Evolutionary conservation across 2,797 vertebrate species (phyloP), one percentile per base, ranked within the genome.

Genomic region (Myiothlypis coronata): DNA sequence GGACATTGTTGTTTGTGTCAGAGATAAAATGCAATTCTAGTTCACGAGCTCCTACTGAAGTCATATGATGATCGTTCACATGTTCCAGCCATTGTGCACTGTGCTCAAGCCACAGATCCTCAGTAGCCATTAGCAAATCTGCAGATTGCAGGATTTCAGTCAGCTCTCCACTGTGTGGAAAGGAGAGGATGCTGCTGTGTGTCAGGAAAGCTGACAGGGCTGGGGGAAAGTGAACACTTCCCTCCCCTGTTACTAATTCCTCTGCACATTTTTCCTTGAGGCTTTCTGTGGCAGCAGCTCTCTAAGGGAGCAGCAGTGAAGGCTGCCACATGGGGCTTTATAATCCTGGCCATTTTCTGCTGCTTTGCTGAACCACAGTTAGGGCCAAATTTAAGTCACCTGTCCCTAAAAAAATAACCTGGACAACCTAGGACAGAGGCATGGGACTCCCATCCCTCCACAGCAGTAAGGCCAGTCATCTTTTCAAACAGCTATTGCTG

Each of bases 31-130:
- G 97, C 97, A 97, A 94, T 98, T 97, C 97, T 98, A 64, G 97
- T 98, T 99, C 98, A 98, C 97, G 97, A 98, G 98, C 98, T 99
- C 97, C 97, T 92, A 80, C 97, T 97, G 96, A 98, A 98, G 98
- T 99, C 98, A 98, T 98, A 98, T 99, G 98, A 98, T 98, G 98
- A 95, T 87, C 90, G 97, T 97, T 98, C 98, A 98, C 98, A 98
- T 98, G 98, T 97, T 98, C 97, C 96, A 97, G 96, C 91, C 97
- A 98, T 98, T 98, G 98, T 98, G 97, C 97, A 94, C 97, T 97
- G 85, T 96, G 91, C 90, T 87, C 83, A 30, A 87, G 92, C 90
- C 84, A 47, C 96, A 96, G 95, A 94, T 95, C 65, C 74, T 84
- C 67, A 65, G 93, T 83, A 87, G 96, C 97, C 83, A 93, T 97